Evolutionary conservation across 2,888 invertebrate genomes (phyloP).

Genomic region (Pycnomerus fuliginosus): DNA sequence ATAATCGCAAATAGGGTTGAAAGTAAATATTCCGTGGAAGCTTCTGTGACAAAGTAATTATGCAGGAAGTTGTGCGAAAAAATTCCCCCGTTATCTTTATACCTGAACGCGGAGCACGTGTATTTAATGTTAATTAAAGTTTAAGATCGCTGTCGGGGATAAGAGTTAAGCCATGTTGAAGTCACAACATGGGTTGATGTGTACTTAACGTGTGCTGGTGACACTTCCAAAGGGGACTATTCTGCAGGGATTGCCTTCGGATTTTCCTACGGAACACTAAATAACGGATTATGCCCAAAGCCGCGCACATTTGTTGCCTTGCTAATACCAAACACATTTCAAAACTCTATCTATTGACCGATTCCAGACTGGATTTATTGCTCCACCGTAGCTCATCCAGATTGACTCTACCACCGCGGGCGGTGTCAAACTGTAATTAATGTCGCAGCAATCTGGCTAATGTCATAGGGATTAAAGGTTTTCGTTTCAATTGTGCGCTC

Average conservation of each 20-base stretch:
- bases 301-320: neutral
- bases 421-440: slow-evolving; percentile 4
- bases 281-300: slow-evolving; percentile 9
- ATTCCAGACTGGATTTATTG: slow-evolving; percentile 1
- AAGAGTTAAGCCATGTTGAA: slow-evolving; percentile 11
- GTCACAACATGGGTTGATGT: slow-evolving; percentile 16
- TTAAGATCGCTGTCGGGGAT: slow-evolving; percentile 18
- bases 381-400: neutral
- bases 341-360: neutral
- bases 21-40: no score
- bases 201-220: slow-evolving; percentile 17
- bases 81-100: no score
- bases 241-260: slow-evolving; percentile 4
- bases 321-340: no score
- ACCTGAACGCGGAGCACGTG: neutral
- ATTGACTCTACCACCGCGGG: neutral
- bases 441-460: slow-evolving; percentile 2
- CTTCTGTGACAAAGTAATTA: no score
- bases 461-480: slow-evolving; percentile 3
- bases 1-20: no score
- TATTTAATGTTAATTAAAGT: slow-evolving; percentile 16
- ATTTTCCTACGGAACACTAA: slow-evolving; percentile 9
- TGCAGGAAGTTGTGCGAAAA: no score
- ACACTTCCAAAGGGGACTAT: slow-evolving; percentile 10
- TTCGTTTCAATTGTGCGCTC: slow-evolving; percentile 4